Evolutionary conservation across 2,113 vertebrate genomes (phyloP).

Genomic region (Dromas ardeola): DNA sequence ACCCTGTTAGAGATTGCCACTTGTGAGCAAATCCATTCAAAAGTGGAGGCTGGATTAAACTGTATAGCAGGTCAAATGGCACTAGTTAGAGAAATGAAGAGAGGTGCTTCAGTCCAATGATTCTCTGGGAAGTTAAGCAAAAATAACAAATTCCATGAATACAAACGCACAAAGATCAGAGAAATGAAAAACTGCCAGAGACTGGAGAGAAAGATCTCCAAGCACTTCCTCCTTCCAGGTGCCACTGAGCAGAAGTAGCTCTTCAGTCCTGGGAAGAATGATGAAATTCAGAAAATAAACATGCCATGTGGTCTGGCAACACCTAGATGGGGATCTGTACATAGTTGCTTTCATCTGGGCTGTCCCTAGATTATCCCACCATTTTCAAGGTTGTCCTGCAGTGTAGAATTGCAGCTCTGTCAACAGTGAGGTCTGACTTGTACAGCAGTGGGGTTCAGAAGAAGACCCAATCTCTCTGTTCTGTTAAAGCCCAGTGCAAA

Average conservation of each 20-base stretch:
- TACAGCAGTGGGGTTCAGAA: background rate
- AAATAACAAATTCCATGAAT: constrained; percentile 78
- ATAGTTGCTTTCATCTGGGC: background rate
- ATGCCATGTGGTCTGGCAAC: background rate
- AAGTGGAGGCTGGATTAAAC: constrained; percentile 75
- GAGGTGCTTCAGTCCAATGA: constrained; percentile 75
- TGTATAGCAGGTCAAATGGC: constrained; percentile 74
- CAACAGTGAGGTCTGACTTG: background rate
- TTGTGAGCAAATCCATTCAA: constrained; percentile 78
- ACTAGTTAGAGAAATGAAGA: constrained; percentile 75
- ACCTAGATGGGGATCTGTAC: background rate
- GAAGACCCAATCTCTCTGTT: background rate
- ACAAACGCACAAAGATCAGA: constrained; percentile 62
- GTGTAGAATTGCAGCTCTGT: background rate
- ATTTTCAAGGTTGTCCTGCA: background rate
- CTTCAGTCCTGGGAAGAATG: background rate
- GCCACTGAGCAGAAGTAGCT: background rate
- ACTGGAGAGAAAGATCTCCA: background rate
- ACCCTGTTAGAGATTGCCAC: constrained; percentile 76
- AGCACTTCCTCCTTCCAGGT: background rate
- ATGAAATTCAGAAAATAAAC: background rate
- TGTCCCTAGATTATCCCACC: background rate
- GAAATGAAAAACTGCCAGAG: background rate
- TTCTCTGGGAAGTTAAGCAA: constrained; percentile 76
- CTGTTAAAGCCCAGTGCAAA: background rate